These are phyloP conservation scores for Chrysoperla carnea DNA, from an alignment of 1,140 invertebrate genomes.

Conservation along the genomic window DNA sequence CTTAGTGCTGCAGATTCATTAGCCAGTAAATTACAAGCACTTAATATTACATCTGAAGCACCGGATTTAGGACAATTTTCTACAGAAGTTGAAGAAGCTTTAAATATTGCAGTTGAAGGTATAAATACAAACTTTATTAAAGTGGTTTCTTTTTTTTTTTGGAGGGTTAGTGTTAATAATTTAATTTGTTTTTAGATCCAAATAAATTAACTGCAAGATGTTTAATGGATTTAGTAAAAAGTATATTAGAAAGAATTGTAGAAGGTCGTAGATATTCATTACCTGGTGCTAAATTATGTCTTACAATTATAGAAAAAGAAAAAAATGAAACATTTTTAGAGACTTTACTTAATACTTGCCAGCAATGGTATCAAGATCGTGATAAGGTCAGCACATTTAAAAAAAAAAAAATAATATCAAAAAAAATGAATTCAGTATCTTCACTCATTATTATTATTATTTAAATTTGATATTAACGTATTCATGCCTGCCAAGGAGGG, in stretches of 20 bases:
- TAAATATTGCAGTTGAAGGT: conserved; percentile 53
- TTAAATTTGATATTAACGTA: too few species aligned
- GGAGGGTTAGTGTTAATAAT: background rate
- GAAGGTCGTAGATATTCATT: conserved; percentile 60
- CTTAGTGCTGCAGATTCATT: conserved; percentile 49
- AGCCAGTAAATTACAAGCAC: conserved; percentile 29
- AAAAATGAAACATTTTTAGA: conserved; percentile 74
- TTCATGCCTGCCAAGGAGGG: too few species aligned
- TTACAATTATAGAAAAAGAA: conserved; percentile 73
- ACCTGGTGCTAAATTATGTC: conserved; percentile 62
- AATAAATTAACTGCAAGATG: conserved; percentile 56
- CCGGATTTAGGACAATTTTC: conserved; percentile 57
- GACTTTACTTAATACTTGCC: conserved; percentile 70
- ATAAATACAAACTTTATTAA: conserved; percentile 9
- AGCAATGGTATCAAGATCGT: conserved; percentile 76
- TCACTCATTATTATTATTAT: too few species aligned
- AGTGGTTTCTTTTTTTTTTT: background rate
- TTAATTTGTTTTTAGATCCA: conserved; percentile 36
- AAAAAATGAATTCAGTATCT: too few species aligned
- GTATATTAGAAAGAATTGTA: conserved; percentile 58
- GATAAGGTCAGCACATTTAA: conserved; percentile 34
- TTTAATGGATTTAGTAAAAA: conserved; percentile 68
- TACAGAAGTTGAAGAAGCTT: conserved; percentile 44
- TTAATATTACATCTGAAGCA: conserved; percentile 37
- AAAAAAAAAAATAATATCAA: too few species aligned